Conservation (phyloP, 2,888 invertebrate species). For the Elysia crispata region DNA sequence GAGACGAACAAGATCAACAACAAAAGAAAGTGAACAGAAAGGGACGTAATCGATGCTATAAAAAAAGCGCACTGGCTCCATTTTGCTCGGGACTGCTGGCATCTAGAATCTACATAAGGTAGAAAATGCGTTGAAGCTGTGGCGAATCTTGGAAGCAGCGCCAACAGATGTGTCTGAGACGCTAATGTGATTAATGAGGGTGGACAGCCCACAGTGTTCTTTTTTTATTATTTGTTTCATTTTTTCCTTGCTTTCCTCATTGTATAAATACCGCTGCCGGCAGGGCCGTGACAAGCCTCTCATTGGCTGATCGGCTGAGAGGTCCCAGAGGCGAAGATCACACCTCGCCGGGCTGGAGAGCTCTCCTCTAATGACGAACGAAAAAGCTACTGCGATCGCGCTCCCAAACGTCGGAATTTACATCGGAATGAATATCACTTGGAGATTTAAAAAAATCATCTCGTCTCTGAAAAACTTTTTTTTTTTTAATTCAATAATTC, state of each 20-base stretch:
- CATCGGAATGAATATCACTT: too few relatives aligned
- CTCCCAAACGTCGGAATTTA: background rate
- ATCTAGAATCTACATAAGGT: background rate
- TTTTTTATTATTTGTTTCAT: background rate
- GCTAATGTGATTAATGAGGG: slow-evolving; percentile 30
- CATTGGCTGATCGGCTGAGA: slow-evolving; percentile 43
- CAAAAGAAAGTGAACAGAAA: too few relatives aligned
- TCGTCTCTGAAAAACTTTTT: background rate
- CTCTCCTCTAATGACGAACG: too few relatives aligned
- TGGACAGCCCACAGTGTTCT: slow-evolving; percentile 27
- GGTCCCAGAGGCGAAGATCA: slow-evolving; percentile 33
- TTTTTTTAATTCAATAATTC: background rate
- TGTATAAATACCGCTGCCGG: slow-evolving; percentile 25
- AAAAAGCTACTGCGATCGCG: too few relatives aligned
- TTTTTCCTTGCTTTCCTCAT: background rate
- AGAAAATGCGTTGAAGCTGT: background rate
- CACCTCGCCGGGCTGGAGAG: slow-evolving; percentile 24
- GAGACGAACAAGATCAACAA: too few relatives aligned
- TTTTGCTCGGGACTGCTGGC: too few relatives aligned
- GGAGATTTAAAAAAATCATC: too few relatives aligned
- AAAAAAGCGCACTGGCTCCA: too few relatives aligned
- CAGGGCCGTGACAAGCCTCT: slow-evolving; percentile 28
- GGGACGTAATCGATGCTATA: too few relatives aligned
- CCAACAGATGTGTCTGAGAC: slow-evolving; percentile 29
- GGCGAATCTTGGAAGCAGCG: background rate